Conservation (phyloP, 2,797 vertebrate species). For the Synaphobranchus kaupii region DNA sequence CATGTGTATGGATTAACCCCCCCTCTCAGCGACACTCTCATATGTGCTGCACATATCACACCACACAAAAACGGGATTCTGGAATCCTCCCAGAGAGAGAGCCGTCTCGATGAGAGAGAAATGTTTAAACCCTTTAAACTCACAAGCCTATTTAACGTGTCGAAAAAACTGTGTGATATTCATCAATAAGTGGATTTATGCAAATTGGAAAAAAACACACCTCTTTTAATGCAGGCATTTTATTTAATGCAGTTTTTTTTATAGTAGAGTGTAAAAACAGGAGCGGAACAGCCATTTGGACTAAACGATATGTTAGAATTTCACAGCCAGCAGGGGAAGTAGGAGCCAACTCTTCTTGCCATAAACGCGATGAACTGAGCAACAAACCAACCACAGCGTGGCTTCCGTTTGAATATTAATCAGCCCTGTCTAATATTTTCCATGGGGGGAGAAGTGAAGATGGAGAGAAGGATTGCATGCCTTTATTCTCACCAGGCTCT, state of each 20-base stretch:
- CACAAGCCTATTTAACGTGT: neutral
- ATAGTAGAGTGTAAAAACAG: neutral
- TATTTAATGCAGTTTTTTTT: neutral
- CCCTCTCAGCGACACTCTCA: neutral
- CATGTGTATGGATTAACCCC: too few relatives aligned
- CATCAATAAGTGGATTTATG: neutral
- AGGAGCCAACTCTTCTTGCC: too few relatives aligned
- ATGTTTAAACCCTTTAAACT: neutral
- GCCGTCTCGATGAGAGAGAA: neutral
- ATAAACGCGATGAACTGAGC: too few relatives aligned
- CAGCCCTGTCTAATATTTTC: too few relatives aligned
- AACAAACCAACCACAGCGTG: too few relatives aligned
- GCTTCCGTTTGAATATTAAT: too few relatives aligned
- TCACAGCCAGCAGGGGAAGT: too few relatives aligned
- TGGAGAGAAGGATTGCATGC: neutral
- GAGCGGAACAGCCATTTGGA: too few relatives aligned
- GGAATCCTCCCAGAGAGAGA: neutral
- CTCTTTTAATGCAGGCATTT: neutral
- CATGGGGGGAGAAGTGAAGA: neutral
- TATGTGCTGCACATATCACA: neutral
- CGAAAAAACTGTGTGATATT: neutral
- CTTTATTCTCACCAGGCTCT: neutral
- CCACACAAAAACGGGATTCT: neutral
- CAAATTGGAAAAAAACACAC: neutral
- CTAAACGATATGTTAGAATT: too few relatives aligned